Evolutionary conservation across 2,888 invertebrate genomes (phyloP).

Genomic region (Lepidochrysops patricia): DNA sequence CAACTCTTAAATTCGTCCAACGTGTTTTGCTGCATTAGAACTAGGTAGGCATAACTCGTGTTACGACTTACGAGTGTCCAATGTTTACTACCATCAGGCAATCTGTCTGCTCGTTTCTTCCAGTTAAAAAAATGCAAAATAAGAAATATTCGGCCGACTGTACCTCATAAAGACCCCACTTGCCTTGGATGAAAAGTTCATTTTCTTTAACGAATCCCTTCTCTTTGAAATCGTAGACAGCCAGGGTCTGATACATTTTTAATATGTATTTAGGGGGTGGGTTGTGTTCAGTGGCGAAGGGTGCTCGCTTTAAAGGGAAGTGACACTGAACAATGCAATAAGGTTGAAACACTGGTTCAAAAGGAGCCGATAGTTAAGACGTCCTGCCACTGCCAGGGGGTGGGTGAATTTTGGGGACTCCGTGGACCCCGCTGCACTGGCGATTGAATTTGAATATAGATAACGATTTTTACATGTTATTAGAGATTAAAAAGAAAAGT

Average conservation of each 20-base stretch:
- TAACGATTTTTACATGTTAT: conserved; percentile 21
- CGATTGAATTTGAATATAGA: conserved; percentile 42
- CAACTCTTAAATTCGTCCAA: no score
- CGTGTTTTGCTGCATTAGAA: no score
- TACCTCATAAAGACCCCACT: conserved; percentile 39
- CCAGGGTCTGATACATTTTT: conserved; percentile 37
- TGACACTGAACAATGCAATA: no score
- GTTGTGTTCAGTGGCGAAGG: no score
- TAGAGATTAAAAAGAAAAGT: conserved; percentile 11
- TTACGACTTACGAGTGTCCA: no score
- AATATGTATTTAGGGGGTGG: conserved; percentile 33
- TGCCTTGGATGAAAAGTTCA: conserved; percentile 47
- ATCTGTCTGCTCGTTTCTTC: neutral
- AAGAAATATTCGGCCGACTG: conserved; percentile 21
- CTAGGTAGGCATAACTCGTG: no score
- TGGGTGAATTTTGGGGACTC: neutral
- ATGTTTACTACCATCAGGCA: no score
- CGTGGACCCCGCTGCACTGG: conserved; percentile 29
- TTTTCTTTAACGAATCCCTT: conserved; percentile 54
- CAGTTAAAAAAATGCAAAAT: neutral
- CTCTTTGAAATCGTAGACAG: conserved; percentile 51
- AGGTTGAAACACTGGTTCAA: no score
- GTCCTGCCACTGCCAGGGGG: no score
- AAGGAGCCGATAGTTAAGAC: no score
- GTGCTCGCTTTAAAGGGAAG: no score